Conservation (phyloP, 2,113 vertebrate species). For the Xenopus tropicalis region DNA sequence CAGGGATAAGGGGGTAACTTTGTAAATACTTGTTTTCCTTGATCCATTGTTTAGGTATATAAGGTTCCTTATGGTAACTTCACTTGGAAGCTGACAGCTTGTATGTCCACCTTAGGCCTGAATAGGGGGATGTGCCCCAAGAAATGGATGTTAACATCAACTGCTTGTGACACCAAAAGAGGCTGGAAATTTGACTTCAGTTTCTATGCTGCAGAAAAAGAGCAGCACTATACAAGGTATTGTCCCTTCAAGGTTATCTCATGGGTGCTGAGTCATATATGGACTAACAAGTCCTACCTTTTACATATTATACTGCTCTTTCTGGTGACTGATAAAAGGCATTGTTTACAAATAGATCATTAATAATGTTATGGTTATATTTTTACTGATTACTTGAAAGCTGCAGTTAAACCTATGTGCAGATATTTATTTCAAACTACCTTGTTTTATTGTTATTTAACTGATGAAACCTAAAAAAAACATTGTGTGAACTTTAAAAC, state of each 20-base stretch:
- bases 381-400: too few relatives aligned
- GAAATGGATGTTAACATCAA: conserved; percentile 90
- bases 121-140: conserved; percentile 73
- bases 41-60: conserved; percentile 86
- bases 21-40: conserved; percentile 75
- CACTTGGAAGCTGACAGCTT: conserved; percentile 92
- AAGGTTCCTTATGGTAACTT: conserved; percentile 88
- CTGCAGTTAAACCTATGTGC: too few relatives aligned
- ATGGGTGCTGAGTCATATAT: conserved; percentile 3
- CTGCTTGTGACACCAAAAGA: conserved; percentile 77
- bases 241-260: not conserved
- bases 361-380: too few relatives aligned
- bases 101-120: conserved; percentile 89
- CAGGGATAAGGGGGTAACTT: not conserved
- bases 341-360: too few relatives aligned
- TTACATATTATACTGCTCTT: too few relatives aligned
- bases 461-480: too few relatives aligned
- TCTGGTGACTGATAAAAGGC: not conserved
- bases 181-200: conserved; percentile 92
- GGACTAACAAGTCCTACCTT: not conserved
- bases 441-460: too few relatives aligned
- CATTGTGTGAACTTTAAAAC: too few relatives aligned
- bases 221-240: conserved; percentile 84
- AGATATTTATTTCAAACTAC: too few relatives aligned
- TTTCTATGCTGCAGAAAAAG: conserved; percentile 81